Base-by-base conservation (phyloP, 2,888 invertebrate genomes). In the Monoplex corrugatus region DNA sequence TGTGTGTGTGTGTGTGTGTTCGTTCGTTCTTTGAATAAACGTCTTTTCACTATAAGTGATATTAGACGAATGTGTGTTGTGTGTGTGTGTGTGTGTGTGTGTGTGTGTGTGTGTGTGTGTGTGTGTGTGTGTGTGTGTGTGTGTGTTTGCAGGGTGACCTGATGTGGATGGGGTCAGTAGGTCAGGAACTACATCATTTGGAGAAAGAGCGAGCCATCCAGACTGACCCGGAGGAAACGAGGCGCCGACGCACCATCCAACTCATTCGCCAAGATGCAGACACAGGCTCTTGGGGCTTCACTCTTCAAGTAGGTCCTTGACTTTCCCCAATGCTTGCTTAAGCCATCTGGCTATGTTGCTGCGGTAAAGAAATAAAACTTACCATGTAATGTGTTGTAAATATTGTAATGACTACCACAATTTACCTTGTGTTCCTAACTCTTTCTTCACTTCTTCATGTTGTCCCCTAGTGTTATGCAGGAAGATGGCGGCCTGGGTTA, bases 221-320 rank as follows among this genome's bases (percentile, higher is more conserved):
- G 16, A 97, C 97, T 32, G 97, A 98, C 94, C 97, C 97, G 93
- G 98, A 98, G 93, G 98, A 99, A 96, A 98, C 98, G 94, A 97
- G 98, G 38, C 97, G 98, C 90, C 97, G 99, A 80, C 98, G 99
- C 32, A 99, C 99, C 90, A 98, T 99, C 13, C 90, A 92, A 90
- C 95, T 96, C 68, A 97, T 98, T 8, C 98, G 98, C 96, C 98
- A 98, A 96, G 98, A 97, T 95, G 98, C 92, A 57, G 91, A 93
- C 57, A 91, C 98, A 95, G 98, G 98, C 82, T 98, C 98, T 50
- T 99, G 98, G 96, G 99, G 99, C 28, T 99, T 99, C 96, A 99
- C 99, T 0, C 97, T 99, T 72, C 99, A 97, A 97, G 97, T 97
- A 43, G 40, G 78, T 80, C 78, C 78, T 80, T 95, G 91, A n/a